Conservation (phyloP, 2,888 invertebrate genomes). For the Hesperia comma region DNA sequence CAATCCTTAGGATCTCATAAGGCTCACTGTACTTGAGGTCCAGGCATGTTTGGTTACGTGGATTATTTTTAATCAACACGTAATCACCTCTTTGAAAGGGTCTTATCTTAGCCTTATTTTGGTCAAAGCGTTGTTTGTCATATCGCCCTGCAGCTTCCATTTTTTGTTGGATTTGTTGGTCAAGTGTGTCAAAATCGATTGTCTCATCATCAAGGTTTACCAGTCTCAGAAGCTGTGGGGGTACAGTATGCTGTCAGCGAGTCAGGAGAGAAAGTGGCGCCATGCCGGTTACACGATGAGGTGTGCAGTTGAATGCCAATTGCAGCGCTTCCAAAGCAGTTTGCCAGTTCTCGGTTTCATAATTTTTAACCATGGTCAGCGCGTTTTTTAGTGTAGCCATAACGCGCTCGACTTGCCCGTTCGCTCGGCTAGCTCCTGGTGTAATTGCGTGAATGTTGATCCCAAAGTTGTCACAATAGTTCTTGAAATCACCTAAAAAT, state of each 20-base stretch:
- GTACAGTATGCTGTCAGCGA: constrained; percentile 37
- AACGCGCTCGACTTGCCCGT: constrained; percentile 26
- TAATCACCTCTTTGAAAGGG: too few species aligned
- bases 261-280: constrained; percentile 41
- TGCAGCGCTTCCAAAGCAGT: constrained; percentile 42
- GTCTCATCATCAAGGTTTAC: constrained; percentile 25
- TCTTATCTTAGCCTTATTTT: too few species aligned
- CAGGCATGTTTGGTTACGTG: constrained; percentile 41
- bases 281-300: constrained; percentile 39
- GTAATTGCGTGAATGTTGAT: constrained; percentile 41
- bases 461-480: constrained; percentile 40
- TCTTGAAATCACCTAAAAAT: constrained; percentile 42
- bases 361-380: constrained; percentile 43
- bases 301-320: constrained; percentile 45
- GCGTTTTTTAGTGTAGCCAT: constrained; percentile 41
- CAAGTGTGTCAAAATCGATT: constrained; percentile 10
- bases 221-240: constrained; percentile 36
- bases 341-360: constrained; percentile 42
- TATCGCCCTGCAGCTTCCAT: too few species aligned
- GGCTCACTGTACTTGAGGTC: constrained; percentile 43
- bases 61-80: constrained; percentile 40
- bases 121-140: too few species aligned
- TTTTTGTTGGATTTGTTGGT: too few species aligned
- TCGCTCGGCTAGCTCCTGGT: constrained; percentile 44
- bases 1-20: constrained; percentile 36